These are phyloP conservation scores for Ageneiosus marmoratus DNA, from an alignment of 2,113 vertebrate species.

Conservation along the genomic window DNA sequence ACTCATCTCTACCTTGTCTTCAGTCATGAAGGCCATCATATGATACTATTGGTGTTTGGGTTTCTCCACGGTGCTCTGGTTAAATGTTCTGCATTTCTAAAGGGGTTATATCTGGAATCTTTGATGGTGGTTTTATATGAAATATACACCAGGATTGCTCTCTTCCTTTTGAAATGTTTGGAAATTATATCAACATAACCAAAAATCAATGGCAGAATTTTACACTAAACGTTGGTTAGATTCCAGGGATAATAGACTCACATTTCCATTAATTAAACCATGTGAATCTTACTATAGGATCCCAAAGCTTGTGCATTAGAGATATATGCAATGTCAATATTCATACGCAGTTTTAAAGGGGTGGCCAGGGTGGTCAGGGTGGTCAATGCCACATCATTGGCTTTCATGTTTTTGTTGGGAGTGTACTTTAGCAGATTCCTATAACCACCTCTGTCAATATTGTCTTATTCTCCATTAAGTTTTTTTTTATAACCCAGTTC, in stretches of 20 bases:
- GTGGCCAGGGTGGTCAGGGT: too few species aligned
- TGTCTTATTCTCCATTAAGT: not conserved
- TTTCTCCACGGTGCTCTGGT: not conserved
- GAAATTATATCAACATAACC: not conserved
- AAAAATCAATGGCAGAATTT: not conserved
- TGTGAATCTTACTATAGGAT: not conserved
- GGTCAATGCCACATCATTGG: too few species aligned
- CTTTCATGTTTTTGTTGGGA: too few species aligned
- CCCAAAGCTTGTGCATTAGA: not conserved
- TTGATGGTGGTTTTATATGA: not conserved
- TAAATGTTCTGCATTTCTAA: not conserved
- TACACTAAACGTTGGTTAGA: not conserved
- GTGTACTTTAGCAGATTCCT: too few species aligned
- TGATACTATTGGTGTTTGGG: not conserved
- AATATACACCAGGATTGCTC: not conserved
- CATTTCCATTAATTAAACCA: not conserved
- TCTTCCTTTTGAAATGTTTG: not conserved
- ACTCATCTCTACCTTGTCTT: too few species aligned
- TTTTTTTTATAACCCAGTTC: slow-evolving; percentile 34
- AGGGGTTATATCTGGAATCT: not conserved
- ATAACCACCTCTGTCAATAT: not conserved
- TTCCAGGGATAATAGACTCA: not conserved
- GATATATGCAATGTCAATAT: not conserved
- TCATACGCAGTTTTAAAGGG: too few species aligned
- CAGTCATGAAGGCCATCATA: too few species aligned